phyloP scores from a whole-genome alignment of 2,888 invertebrate species.

The Nudaria mundana region DNA sequence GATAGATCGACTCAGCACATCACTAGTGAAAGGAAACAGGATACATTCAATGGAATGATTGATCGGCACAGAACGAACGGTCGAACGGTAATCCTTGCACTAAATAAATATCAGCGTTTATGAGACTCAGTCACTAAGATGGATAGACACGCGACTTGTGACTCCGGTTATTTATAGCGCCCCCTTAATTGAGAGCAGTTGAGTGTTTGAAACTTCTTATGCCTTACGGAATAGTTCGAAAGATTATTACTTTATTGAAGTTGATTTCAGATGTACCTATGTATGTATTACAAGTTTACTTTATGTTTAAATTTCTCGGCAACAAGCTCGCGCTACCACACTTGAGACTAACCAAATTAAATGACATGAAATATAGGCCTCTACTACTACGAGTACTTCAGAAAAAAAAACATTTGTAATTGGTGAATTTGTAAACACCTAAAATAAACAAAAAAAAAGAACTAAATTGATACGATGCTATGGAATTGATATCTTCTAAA shows the following conservation, averaged over 20 bases:
- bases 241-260: not conserved
- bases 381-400: too few relatives aligned
- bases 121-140: slow-evolving; percentile 27
- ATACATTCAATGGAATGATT: slow-evolving; percentile 80
- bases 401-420: too few relatives aligned
- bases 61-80: slow-evolving; percentile 71
- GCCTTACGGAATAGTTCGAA: slow-evolving; percentile 1
- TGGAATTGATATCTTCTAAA: too few relatives aligned
- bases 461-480: too few relatives aligned
- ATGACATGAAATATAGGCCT: too few relatives aligned
- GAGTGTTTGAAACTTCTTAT: not conserved
- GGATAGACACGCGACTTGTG: slow-evolving; percentile 27
- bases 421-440: too few relatives aligned
- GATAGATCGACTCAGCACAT: slow-evolving; percentile 44
- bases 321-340: too few relatives aligned
- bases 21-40: slow-evolving; percentile 73
- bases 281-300: too few relatives aligned
- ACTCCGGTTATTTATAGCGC: slow-evolving; percentile 26
- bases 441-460: too few relatives aligned
- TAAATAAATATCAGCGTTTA: slow-evolving; percentile 65
- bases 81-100: slow-evolving; percentile 70
- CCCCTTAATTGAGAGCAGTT: slow-evolving; percentile 17
- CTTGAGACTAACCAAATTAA: too few relatives aligned
- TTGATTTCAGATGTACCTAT: too few relatives aligned
- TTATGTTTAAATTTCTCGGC: too few relatives aligned